Conservation (phyloP, 2,888 invertebrate genomes). For the Aporophyla lueneburgensis region DNA sequence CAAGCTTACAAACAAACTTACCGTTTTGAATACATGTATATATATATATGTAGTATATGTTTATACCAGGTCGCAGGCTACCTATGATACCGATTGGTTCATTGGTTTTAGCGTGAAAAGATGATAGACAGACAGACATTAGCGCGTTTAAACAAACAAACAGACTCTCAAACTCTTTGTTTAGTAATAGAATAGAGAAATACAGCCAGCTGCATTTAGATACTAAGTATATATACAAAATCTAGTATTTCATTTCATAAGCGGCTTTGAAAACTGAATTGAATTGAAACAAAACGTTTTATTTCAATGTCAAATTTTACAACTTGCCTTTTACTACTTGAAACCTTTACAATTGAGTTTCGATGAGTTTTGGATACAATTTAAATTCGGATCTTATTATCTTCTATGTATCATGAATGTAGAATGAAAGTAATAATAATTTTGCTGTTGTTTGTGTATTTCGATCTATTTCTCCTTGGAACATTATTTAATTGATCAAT, state of each 20-base stretch:
- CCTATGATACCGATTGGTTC: too few relatives aligned
- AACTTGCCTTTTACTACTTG: slow-evolving; percentile 6
- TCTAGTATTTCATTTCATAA: slow-evolving; percentile 12
- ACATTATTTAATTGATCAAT: neutral
- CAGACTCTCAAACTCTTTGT: too few relatives aligned
- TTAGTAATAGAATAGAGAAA: too few relatives aligned
- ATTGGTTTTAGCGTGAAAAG: too few relatives aligned
- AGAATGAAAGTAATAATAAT: neutral
- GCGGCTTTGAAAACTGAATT: slow-evolving; percentile 18
- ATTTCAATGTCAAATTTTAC: slow-evolving; percentile 13
- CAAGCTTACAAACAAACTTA: too few relatives aligned
- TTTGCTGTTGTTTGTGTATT: neutral
- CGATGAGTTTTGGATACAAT: slow-evolving; percentile 8
- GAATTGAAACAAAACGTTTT: slow-evolving; percentile 22
- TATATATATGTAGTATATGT: too few relatives aligned
- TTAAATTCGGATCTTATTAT: slow-evolving; percentile 7
- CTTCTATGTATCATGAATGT: neutral
- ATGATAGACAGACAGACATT: too few relatives aligned
- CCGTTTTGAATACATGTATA: too few relatives aligned
- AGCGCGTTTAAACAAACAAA: too few relatives aligned
- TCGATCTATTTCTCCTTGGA: neutral
- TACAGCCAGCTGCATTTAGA: neutral
- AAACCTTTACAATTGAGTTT: slow-evolving; percentile 19
- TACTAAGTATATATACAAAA: neutral
- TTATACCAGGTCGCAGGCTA: too few relatives aligned